Base-by-base conservation (phyloP, 2,797 vertebrate genomes). In the Myotis pilosus region DNA sequence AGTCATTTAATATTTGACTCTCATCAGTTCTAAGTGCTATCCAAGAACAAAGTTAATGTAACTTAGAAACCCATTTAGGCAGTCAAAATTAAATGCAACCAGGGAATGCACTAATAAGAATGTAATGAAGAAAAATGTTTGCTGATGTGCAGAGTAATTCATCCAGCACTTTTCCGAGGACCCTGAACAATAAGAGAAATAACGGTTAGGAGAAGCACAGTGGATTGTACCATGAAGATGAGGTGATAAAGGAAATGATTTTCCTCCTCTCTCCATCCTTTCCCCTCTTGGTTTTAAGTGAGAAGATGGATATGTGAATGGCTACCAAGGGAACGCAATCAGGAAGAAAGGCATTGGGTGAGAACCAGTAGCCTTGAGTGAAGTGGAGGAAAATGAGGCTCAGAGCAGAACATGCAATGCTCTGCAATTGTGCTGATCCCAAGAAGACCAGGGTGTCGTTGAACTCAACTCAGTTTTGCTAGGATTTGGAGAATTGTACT, bases 1-100 rank as follows among this genome's bases (percentile, higher is more conserved):
- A 82, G 53, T 71, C 83, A 75, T 86, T 85, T 87, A 23, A 33
- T 12, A 66, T 66, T 85, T 75, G 44, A 74, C 12, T 87, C 66
- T 82, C 62, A 60, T n/a, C 11, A 16, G 57, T 84, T 89, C 41
- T 93, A 66, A 89, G 28, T 85, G 38, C 55, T 49, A 13, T 53
- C 15, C 7, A 62, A 87, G 53, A 68, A 78, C 25, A 78, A 57
- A 84, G 53, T 88, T 92, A 68, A 92, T 20, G n/a, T 82, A 71
- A 74, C 19, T 95, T 90, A 57, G 95, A 89, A 81, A 92, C 44
- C 33, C 79, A 75, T 53, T 80, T 64, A 95, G 38, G 9, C 53
- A 82, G 53, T 47, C 62, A 78, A 68, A 94, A 69, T 82, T 74
- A 93, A 95, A 74, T 41, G 19, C 25, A 53, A 55, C 33, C 55